Conservation (phyloP, 35 echinoderm and acorn worm genomes). For the Apostichopus californicus region DNA sequence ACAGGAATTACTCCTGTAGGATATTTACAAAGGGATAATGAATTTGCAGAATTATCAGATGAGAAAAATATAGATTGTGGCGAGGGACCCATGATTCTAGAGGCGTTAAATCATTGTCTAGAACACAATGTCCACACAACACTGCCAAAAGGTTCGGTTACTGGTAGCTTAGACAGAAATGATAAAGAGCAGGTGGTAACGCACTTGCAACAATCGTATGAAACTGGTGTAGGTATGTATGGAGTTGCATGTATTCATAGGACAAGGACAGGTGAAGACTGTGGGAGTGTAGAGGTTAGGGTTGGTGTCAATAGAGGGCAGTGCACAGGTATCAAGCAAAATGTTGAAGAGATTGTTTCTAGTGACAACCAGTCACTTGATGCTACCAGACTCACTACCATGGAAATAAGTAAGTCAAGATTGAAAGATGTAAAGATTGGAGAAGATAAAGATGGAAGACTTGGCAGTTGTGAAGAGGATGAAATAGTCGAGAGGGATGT, state of each 20-base stretch:
- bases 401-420: neutral
- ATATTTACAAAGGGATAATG: neutral
- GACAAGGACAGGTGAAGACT: neutral
- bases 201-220: neutral
- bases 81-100: neutral
- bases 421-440: neutral
- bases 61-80: neutral
- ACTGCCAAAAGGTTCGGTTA: neutral
- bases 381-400: neutral
- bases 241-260: constrained; percentile 13
- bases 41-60: neutral
- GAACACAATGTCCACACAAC: too few species aligned
- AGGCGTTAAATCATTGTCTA: too few species aligned
- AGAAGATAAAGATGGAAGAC: neutral
- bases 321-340: too few species aligned
- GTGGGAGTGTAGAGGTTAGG: neutral
- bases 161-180: neutral
- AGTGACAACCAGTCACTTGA: neutral
- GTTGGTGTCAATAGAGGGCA: neutral
- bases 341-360: neutral
- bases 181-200: neutral
- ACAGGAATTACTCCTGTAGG: neutral
- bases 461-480: too few species aligned
- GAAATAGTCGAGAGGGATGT: too few species aligned
- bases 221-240: neutral